Conservation (phyloP, 2,797 vertebrate species). For the Varecia variegata region DNA sequence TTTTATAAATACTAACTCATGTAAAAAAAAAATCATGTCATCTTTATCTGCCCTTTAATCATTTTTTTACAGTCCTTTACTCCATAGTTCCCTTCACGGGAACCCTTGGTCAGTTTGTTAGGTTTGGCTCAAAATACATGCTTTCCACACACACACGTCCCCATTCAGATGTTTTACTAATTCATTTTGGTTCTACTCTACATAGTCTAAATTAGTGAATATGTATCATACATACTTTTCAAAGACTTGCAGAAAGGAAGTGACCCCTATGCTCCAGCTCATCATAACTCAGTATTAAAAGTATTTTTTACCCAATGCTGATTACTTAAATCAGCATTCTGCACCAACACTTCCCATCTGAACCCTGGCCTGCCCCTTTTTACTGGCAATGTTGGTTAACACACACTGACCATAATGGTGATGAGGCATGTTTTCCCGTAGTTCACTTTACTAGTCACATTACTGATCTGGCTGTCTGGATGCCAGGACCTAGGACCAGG, state of each 20-base stretch:
- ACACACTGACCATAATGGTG: neutral
- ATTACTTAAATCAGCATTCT: neutral
- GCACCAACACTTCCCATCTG: neutral
- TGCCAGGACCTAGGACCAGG: neutral
- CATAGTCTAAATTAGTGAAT: neutral
- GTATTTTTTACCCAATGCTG: neutral
- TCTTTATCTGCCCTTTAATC: neutral
- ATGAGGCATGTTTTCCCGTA: neutral
- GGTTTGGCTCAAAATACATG: neutral
- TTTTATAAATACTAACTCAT: neutral
- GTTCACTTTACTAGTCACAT: neutral
- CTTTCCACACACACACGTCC: neutral
- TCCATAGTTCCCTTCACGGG: neutral
- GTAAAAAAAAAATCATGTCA: neutral
- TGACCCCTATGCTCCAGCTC: neutral
- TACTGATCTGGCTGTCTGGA: neutral
- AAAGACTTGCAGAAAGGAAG: neutral
- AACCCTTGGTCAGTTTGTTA: neutral
- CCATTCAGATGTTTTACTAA: neutral
- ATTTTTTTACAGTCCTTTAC: neutral
- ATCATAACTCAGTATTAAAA: neutral
- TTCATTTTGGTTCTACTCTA: neutral
- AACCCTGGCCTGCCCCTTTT: neutral
- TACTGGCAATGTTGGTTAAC: neutral
- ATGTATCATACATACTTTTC: neutral